Evolutionary conservation across 2,113 vertebrate genomes (phyloP).

Genomic region (Chunga burmeisteri): DNA sequence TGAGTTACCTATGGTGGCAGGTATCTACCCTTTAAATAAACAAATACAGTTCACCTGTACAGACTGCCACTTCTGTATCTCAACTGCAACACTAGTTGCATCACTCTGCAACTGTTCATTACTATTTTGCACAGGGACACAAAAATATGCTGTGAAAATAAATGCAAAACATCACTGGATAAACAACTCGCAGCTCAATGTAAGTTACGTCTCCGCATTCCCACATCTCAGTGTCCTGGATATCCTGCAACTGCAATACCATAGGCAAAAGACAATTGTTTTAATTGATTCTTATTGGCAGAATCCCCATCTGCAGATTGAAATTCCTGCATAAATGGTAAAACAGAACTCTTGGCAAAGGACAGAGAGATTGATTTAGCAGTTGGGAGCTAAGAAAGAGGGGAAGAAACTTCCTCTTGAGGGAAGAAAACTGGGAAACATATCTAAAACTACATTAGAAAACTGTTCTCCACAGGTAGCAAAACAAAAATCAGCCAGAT

Average conservation of each 20-base stretch:
- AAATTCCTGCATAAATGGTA: constrained; percentile 30
- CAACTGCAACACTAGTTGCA: not conserved
- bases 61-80: not conserved
- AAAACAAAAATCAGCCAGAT: not conserved
- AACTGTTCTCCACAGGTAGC: constrained; percentile 15
- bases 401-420: constrained; percentile 30
- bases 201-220: not conserved
- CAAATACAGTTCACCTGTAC: not conserved
- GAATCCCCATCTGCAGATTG: not conserved
- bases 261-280: not conserved
- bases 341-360: constrained; percentile 52
- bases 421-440: constrained; percentile 38
- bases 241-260: not conserved
- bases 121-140: not conserved
- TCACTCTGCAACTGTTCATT: not conserved
- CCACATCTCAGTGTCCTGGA: not conserved
- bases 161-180: not conserved
- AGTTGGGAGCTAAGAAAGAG: constrained; percentile 17
- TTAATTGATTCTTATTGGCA: constrained; percentile 47
- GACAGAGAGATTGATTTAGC: constrained; percentile 32
- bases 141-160: not conserved
- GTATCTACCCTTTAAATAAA: not conserved
- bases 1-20: not conserved
- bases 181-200: not conserved
- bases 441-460: constrained; percentile 17